Conservation (phyloP, 1,140 invertebrate species). For the Cydia amplana region DNA sequence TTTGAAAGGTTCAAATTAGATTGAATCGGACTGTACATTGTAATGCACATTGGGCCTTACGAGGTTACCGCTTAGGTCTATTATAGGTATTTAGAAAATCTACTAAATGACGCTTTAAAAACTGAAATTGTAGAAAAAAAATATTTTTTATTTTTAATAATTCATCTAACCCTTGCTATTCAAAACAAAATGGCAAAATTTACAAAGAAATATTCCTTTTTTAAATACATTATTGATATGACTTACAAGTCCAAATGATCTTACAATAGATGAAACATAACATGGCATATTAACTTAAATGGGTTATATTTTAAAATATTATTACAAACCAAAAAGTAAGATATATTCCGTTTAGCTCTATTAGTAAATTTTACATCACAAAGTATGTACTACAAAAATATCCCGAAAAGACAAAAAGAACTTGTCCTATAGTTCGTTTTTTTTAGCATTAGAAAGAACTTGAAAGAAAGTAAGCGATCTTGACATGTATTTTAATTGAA, state of each 20-base stretch:
- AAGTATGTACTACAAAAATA: neutral
- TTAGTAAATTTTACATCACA: neutral
- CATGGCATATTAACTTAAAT: constrained; percentile 11
- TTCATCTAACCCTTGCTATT: neutral
- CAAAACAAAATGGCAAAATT: no score
- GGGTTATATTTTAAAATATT: constrained; percentile 16
- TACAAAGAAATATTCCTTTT: neutral
- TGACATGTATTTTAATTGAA: no score
- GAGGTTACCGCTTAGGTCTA: no score
- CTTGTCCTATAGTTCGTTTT: no score
- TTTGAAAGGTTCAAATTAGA: no score
- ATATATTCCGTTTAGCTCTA: neutral
- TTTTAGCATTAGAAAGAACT: no score
- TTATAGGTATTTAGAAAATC: no score
- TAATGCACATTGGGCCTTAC: no score
- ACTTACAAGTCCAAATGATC: neutral
- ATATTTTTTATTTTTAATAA: neutral
- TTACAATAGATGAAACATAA: neutral
- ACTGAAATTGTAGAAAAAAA: no score
- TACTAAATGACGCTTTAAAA: no score
- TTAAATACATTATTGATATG: neutral
- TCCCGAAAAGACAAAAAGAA: neutral
- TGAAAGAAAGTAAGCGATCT: no score
- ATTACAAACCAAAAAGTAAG: neutral
- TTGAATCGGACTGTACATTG: no score